Evolutionary conservation across 1,140 invertebrate genomes (phyloP), one percentile per base, ranked within the genome.

Genomic region (Drosophila pectinifera): DNA sequence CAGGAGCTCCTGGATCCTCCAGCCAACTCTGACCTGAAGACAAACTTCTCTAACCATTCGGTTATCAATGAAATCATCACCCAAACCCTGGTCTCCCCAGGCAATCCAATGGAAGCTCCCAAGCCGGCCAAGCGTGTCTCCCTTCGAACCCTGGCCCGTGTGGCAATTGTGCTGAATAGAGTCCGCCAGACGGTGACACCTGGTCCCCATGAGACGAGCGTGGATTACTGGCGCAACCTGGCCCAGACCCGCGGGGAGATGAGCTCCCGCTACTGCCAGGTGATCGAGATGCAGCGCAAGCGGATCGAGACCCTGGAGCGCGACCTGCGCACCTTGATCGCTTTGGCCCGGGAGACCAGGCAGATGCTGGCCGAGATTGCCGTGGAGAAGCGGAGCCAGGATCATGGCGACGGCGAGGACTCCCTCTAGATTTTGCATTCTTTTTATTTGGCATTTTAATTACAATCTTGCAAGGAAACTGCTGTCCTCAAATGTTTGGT

Each of bases 341-440:
- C 5, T n/a, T 34, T 85, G 55, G 81, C 81, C 0, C 55, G 65
- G 8, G 78, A 85, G 3, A 85, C 81, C 0, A 68, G 80, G 31
- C 41, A 69, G 18, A 46, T 85, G 73, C 41, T 85, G 42, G 31
- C 68, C 31, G 48, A 69, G 5, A 63, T 85, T 4, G 58, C 22
- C 2, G 24, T 55, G 22, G 59, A 73, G 14, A 49, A 51, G 34
- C 22, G 28, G 20, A 49, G 26, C 5, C 26, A 43, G 38, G 55
- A 72, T 42, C 45, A 22, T 0, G 13, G 49, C 0, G n/a, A 16
- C 13, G 73, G 69, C 5, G 43, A 57, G 7, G 36, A 45, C 14
- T 16, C 22, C 24, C 4, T 38, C 38, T 77, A 62, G 22, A 31
- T 26, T 45, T 48, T 41, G 0, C 24, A 62, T 31, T 10, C n/a